These are phyloP conservation scores for Charanyca ferruginea DNA, from an alignment of 2,888 invertebrate genomes.

Conservation along the genomic window DNA sequence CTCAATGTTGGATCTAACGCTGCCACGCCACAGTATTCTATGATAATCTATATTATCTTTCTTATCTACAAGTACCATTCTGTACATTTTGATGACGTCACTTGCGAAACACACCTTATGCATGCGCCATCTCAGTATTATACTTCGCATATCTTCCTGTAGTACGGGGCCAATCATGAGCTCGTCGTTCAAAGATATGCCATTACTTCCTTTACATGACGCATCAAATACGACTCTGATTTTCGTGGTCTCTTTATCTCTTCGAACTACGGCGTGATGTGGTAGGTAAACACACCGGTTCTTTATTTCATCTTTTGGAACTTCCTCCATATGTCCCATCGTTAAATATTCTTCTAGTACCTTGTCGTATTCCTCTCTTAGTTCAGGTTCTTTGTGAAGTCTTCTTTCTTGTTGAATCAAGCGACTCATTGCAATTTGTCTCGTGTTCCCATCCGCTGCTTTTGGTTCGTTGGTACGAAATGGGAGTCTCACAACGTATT, in stretches of 20 bases:
- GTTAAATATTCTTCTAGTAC: conserved; percentile 59
- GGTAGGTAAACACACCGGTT: conserved; percentile 22
- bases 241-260: conserved; percentile 22
- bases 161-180: conserved; percentile 19
- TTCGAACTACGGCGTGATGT: conserved; percentile 22
- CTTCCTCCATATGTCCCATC: conserved; percentile 56
- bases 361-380: conserved; percentile 48
- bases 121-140: conserved; percentile 18
- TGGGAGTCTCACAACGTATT: conserved; percentile 21
- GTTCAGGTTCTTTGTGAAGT: conserved; percentile 31
- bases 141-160: conserved; percentile 20
- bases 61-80: conserved; percentile 53
- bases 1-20: neutral
- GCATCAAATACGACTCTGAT: conserved; percentile 13
- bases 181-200: conserved; percentile 25
- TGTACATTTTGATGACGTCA: conserved; percentile 61
- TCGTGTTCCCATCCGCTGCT: conserved; percentile 16
- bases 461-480: conserved; percentile 7
- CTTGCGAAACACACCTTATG: conserved; percentile 11
- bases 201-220: conserved; percentile 7
- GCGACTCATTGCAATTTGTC: conserved; percentile 11
- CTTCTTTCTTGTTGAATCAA: conserved; percentile 27
- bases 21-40: conserved; percentile 24
- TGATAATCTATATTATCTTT: conserved; percentile 27
- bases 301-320: conserved; percentile 41